Evolutionary conservation across 2,888 invertebrate species (phyloP), one percentile per base, ranked within the genome.

Genomic region (Merodon equestris): DNA sequence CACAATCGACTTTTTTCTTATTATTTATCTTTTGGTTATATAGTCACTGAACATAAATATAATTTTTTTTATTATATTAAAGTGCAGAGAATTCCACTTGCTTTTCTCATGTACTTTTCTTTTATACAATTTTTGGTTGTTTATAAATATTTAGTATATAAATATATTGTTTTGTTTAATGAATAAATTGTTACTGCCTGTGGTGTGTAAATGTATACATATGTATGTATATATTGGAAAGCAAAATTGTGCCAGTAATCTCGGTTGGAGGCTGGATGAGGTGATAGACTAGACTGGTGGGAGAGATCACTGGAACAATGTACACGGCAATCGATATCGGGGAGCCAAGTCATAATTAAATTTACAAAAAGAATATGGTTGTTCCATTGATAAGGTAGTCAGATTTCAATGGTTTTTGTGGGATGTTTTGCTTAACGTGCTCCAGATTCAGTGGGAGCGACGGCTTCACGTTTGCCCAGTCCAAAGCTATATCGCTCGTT

Each of bases 401-500:
- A 54, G 48, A 61, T 38, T 27, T 66, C 66, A 60, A 45, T 50
- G 45, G 9, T 13, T 19, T 18, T 13, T 27, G 7, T 34, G n/a
- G 27, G 3, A 1, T 50, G 42, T 1, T 42, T 58, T 61, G 4
- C 48, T 79, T 79, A 79, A 74, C 79, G 79, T 18, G 58, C 54
- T 27, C 34, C 36, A 7, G 63, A 15, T 12, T 50, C 58, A 7
- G 58, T 60, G 44, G 58, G 36, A 40, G 63, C 27, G 38, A 66
- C 1, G 7, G 36, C 53, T 17, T 88, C 87, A 12, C 93, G 90
- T 84, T 93, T 93, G 9, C 93, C 93, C 7, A 93, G 88, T 0
- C 93, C 93, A 84, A 93, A 93, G 42, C 91, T 91, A 88, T 92
- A 93, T 0, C 91, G 91, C 14, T 81, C 81, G 17, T 70, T 74